A percentile compares a stretch with the other conserved stretches of the same genome.
These are phyloP conservation scores for Salvator merianae DNA, from an alignment of 2,113 vertebrate species.

Conservation along the genomic window DNA sequence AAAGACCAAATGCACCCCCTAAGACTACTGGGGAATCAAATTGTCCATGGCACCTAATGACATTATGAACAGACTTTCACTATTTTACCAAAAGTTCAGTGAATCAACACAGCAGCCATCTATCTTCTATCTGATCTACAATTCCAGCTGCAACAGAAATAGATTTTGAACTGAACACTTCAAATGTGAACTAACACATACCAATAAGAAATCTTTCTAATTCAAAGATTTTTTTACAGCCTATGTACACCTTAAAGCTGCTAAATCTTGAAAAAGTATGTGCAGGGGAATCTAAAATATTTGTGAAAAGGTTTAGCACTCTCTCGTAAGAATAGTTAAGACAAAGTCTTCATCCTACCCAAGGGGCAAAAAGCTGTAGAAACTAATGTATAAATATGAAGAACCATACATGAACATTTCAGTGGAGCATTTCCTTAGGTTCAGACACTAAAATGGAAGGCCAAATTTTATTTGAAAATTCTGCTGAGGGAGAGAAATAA, in stretches of 20 bases:
- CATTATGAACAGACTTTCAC: not conserved
- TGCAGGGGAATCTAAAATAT: slow-evolving; percentile 30
- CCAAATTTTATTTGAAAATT: not conserved
- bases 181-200: not conserved
- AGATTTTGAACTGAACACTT: slow-evolving; percentile 47
- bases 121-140: not conserved
- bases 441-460: not conserved
- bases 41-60: accelerated
- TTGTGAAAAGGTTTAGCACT: not conserved
- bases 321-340: not conserved
- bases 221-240: slow-evolving; percentile 43
- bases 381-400: not conserved
- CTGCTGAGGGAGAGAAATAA: not conserved
- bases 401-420: not conserved
- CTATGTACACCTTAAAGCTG: slow-evolving; percentile 37
- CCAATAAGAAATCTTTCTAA: slow-evolving; percentile 44
- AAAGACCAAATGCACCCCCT: not conserved
- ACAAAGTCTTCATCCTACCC: not conserved
- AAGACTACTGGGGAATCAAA: not conserved
- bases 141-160: slow-evolving; percentile 44
- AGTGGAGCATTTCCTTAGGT: not conserved
- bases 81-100: accelerated
- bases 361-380: not conserved
- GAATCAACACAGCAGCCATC: accelerated
- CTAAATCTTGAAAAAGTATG: slow-evolving; percentile 47